Evolutionary conservation across 1,140 invertebrate genomes (phyloP).

Genomic region (Bombus superbus): DNA sequence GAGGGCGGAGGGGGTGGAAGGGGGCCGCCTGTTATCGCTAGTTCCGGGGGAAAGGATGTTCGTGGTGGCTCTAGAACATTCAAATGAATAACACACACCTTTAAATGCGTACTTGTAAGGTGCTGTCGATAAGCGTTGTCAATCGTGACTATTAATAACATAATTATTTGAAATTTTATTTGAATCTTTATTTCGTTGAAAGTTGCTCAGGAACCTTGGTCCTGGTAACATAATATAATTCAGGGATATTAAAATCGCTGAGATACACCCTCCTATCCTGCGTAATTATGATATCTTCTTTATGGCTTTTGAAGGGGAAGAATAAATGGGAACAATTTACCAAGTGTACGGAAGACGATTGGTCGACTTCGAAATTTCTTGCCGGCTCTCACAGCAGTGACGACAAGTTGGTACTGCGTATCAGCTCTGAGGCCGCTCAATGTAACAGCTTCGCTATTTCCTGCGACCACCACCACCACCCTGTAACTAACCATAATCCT

Average conservation of each 20-base stretch:
- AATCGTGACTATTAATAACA: too few species aligned
- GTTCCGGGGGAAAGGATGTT: constrained; percentile 88
- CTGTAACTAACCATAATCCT: constrained; percentile 91
- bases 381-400: constrained; percentile 90
- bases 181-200: too few species aligned
- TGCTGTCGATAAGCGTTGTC: too few species aligned
- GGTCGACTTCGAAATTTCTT: constrained; percentile 91
- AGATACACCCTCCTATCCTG: too few species aligned
- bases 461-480: constrained; percentile 93
- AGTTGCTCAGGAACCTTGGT: too few species aligned
- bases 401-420: constrained; percentile 92
- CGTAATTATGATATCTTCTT: too few species aligned
- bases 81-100: not conserved
- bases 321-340: constrained; percentile 83
- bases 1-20: constrained; percentile 77
- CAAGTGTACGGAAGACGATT: constrained; percentile 93
- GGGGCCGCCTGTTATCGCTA: constrained; percentile 82
- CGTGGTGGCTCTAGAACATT: constrained; percentile 86
- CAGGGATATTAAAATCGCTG: too few species aligned
- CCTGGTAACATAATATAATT: too few species aligned
- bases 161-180: too few species aligned
- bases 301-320: not conserved
- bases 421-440: constrained; percentile 90
- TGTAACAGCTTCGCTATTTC: constrained; percentile 92
- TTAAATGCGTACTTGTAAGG: too few species aligned